Conservation (phyloP, 2,113 vertebrate species). For the Bombycilla garrulus region DNA sequence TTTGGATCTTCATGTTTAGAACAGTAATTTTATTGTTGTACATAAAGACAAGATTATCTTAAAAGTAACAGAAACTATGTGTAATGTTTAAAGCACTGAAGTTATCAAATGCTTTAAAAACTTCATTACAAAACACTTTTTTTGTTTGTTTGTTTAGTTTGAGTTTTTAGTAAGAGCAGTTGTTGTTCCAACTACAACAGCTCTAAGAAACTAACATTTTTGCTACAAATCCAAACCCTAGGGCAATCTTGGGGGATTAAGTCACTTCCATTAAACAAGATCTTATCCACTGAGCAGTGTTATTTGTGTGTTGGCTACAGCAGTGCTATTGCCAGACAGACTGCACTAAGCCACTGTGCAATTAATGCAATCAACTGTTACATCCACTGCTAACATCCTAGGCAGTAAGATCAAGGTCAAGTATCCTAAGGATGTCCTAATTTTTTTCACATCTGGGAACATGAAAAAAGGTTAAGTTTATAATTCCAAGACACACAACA, state of each 20-base stretch:
- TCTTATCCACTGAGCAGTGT: neutral
- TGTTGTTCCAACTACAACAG: neutral
- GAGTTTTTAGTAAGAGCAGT: neutral
- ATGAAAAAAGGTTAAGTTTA: neutral
- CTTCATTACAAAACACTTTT: neutral
- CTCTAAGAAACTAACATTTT: neutral
- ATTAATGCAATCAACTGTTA: neutral
- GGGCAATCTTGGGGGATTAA: neutral
- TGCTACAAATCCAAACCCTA: neutral
- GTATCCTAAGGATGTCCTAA: neutral
- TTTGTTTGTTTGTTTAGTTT: neutral
- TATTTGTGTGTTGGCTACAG: neutral
- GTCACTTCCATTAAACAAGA: slow-evolving; percentile 12
- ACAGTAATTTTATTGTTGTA: neutral
- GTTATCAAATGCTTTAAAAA: neutral
- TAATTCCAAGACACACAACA: neutral
- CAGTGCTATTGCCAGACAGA: neutral
- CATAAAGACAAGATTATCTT: neutral
- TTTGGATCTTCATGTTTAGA: neutral
- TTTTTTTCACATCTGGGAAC: neutral
- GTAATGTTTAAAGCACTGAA: neutral
- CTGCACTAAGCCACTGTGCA: neutral
- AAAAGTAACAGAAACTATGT: neutral
- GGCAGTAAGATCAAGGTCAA: neutral
- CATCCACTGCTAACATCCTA: neutral